Conservation (phyloP, 1,140 invertebrate species). For the Bombus cullumanus region DNA sequence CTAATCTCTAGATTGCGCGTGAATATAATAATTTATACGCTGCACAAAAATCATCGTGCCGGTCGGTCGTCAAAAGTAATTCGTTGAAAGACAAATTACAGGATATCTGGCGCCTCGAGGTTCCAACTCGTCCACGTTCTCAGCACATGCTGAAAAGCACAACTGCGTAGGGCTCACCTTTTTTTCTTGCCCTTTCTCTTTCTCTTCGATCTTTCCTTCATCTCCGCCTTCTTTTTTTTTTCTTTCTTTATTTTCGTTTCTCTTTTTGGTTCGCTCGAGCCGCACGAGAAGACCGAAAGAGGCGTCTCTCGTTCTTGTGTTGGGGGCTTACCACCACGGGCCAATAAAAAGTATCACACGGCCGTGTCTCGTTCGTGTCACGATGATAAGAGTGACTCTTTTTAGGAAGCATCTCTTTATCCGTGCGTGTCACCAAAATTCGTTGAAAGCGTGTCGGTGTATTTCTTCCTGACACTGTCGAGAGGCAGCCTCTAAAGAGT, state of each 20-base stretch:
- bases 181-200: neutral
- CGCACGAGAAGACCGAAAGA: neutral
- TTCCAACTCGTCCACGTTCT: constrained; percentile 19
- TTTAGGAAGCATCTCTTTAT: constrained; percentile 54
- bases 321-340: constrained; percentile 32
- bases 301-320: constrained; percentile 10
- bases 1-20: neutral
- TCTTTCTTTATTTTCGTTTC: neutral
- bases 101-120: constrained; percentile 46
- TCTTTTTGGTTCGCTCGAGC: neutral
- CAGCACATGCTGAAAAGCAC: constrained; percentile 41
- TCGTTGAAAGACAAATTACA: constrained; percentile 57
- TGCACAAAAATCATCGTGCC: constrained; percentile 21
- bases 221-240: neutral
- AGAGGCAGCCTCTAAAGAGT: neutral
- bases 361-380: constrained; percentile 43
- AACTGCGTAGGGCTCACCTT: neutral
- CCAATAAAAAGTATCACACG: constrained; percentile 61
- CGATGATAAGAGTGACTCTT: constrained; percentile 49
- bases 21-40: constrained; percentile 35
- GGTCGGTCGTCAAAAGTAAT: constrained; percentile 29
- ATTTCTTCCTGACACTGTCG: constrained; percentile 40
- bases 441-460: constrained; percentile 45
- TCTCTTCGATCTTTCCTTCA: neutral
- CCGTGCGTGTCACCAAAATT: constrained; percentile 43